phyloP scores from a whole-genome alignment of 1,140 invertebrate genomes.

The Plectrocnemia conspersa region DNA sequence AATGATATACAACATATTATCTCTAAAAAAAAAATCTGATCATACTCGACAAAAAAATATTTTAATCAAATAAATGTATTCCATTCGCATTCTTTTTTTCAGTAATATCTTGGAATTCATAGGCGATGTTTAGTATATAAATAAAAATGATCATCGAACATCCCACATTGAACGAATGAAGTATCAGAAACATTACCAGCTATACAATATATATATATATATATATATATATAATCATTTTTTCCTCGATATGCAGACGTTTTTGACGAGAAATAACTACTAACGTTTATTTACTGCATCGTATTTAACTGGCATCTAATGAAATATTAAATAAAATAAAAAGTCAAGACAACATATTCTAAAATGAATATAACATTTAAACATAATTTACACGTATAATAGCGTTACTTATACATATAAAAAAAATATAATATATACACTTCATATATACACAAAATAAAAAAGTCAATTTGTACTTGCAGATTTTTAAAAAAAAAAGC shows the following conservation, averaged over 20 bases:
- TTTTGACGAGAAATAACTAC: slow-evolving; percentile 1
- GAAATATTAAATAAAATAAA: slow-evolving; percentile 8
- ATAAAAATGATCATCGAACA: no score
- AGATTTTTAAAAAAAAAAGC: slow-evolving; percentile 34
- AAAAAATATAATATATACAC: slow-evolving; percentile 26
- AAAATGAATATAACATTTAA: slow-evolving; percentile 13
- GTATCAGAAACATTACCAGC: slow-evolving; percentile 26
- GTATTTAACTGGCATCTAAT: slow-evolving; percentile 11
- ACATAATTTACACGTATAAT: slow-evolving; percentile 6
- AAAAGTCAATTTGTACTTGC: slow-evolving; percentile 33
- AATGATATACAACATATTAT: no score
- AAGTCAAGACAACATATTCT: background rate
- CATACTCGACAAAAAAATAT: no score
- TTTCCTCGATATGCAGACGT: no score
- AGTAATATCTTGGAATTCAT: no score
- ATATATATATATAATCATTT: no score
- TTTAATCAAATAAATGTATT: no score
- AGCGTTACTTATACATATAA: slow-evolving; percentile 12
- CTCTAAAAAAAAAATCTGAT: no score
- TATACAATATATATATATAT: no score
- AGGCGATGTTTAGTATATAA: no score
- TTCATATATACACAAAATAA: slow-evolving; percentile 33
- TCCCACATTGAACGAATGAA: no score
- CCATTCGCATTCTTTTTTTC: no score
- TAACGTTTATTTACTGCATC: background rate